Evolutionary conservation across 2,113 vertebrate species (phyloP).

Genomic region (Arvicanthis niloticus): DNA sequence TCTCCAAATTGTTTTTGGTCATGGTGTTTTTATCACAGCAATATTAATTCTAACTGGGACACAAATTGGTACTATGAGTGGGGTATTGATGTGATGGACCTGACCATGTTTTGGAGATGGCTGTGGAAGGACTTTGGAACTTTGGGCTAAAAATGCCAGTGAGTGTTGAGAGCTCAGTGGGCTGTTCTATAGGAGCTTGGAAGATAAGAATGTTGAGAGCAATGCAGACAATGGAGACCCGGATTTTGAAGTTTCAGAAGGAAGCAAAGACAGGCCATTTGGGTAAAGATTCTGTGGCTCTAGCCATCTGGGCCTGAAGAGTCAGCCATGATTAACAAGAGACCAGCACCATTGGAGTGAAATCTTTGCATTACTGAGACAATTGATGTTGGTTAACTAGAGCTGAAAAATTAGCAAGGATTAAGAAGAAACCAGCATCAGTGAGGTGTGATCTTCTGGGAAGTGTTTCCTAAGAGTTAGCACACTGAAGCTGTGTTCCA

Average conservation of each 20-base stretch:
- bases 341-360: background rate
- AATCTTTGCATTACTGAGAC: background rate
- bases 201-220: background rate
- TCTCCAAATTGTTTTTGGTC: background rate
- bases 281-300: background rate
- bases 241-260: background rate
- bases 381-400: background rate
- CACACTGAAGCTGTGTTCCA: no score
- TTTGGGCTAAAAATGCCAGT: background rate
- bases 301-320: background rate
- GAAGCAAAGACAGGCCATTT: background rate
- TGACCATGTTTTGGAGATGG: background rate
- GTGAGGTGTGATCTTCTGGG: background rate
- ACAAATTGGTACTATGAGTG: background rate
- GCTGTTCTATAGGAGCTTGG: background rate
- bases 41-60: background rate
- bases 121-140: background rate
- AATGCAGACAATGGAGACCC: background rate
- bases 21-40: background rate
- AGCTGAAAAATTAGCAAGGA: background rate
- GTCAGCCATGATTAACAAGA: background rate
- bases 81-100: background rate
- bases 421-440: background rate
- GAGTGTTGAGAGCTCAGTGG: background rate
- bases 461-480: background rate